Evolutionary conservation across 2,888 invertebrate species (phyloP), one percentile per base, ranked within the genome.

Genomic region (Macropis europaea): DNA sequence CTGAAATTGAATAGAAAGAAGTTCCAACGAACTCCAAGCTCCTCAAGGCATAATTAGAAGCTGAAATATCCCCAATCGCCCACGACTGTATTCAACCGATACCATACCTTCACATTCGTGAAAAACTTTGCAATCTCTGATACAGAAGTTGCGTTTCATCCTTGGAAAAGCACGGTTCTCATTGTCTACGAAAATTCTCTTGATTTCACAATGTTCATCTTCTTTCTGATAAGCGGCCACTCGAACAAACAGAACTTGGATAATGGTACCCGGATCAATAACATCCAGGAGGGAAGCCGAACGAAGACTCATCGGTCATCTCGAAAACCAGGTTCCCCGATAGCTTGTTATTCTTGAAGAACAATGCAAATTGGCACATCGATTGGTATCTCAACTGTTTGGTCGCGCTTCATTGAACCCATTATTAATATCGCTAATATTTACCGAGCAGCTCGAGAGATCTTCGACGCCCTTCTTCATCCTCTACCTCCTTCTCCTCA

Each of bases 351-450:
- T 69, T 69, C 69, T 19, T 45, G 50, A 57, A 30, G 67, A 69
- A 69, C 69, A 69, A 69, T 69, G 67, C 67, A 69, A 69, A 69
- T 69, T 69, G 69, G 67, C 50, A 26, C 26, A 45, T 56, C 50
- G 57, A 66, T 66, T 67, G 48, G 69, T 30, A 57, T 66, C 56
- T 38, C 48, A 50, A 34, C 43, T 50, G 17, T 17, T 45, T 26
- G 22, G 69, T 57, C 50, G 36, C 69, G 57, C 57, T 69, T 66
- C 67, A 69, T 69, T 57, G 57, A 32, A 36, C n/a, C 67, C 57
- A 24, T 66, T 69, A 69, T 69, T 71, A 71, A 61, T 71, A 72
- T 50, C 5, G 71, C 54, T 56, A 73, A 73, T 70, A 59, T 73
- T 73, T 73, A 50, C 71, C 56, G 47, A 70, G 50, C 26, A 17